Evolutionary conservation across 1,140 invertebrate species (phyloP), one percentile per base, ranked within the genome.

Genomic region (Andricus grossulariae): DNA sequence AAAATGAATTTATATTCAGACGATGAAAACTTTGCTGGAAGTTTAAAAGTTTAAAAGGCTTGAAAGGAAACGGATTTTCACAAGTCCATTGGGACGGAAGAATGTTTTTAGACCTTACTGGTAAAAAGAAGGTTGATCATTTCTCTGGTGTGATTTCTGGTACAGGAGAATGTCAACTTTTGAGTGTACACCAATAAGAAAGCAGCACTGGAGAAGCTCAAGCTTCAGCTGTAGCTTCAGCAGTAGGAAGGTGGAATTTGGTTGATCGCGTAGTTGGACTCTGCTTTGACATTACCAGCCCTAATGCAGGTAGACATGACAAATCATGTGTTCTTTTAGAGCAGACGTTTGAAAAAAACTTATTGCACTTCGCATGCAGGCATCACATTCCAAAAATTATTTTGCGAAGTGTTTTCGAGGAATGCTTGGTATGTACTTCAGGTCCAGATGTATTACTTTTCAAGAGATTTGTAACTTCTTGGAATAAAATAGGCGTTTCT

Each of bases 201-300:
- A 15, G 16, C 10, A 55, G 60, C 11, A 60, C 75, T 49, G 75
- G 72, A 45, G 15, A 6, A 50, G 16, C 49, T 39, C 79, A 80
- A 66, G 73, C 79, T n/a, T 13, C 57, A 10, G 80, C 77, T 57
- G 49, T 76, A 39, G 32, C 25, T 32, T 15, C 73, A n/a, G 60
- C 71, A 16, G 12, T 85, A 0, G 39, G 75, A 45, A 76, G 83
- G 25, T 86, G 82, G 84, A 72, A 77, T 73, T 5, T 86, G 51
- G 77, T n/a, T 19, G 39, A 73, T 32, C 49, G 71, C 18, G 50
- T 86, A 12, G 80, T 83, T 74, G 78, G 73, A 19, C 19, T 86
- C 54, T 86, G 80, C 71, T 86, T 83, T 66, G 85, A 86, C 74
- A 86, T 83, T 16, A 85, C 83, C 76, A 74, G 83, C 51, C 52